These are phyloP conservation scores for Phocides pigmalion DNA, from an alignment of 1,140 invertebrate species.

Conservation along the genomic window DNA sequence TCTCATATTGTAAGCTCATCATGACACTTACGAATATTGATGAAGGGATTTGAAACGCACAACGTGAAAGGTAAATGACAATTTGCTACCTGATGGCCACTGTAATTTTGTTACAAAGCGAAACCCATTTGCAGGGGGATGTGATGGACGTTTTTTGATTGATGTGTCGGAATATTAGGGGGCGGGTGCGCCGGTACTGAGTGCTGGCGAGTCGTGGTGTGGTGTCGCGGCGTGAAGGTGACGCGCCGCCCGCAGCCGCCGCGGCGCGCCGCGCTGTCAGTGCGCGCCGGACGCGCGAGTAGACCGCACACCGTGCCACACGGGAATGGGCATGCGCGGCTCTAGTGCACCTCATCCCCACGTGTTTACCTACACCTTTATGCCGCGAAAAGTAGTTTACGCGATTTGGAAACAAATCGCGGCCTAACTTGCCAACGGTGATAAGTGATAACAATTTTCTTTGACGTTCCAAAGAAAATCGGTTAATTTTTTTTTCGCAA, in stretches of 20 bases:
- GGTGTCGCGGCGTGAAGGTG: conserved; percentile 60
- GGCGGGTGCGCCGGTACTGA: conserved; percentile 40
- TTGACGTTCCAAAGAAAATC: conserved; percentile 48
- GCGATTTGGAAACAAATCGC: conserved; percentile 49
- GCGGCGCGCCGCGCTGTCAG: conserved; percentile 49
- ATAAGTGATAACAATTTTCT: conserved; percentile 47
- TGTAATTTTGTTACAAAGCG: conserved; percentile 34
- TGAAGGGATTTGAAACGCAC: conserved; percentile 8
- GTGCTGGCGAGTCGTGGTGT: conserved; percentile 29
- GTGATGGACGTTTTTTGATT: conserved; percentile 49
- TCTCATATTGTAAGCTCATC: neutral
- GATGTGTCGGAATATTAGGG: conserved; percentile 51
- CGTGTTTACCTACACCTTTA: conserved; percentile 43
- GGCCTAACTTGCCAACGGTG: conserved; percentile 42
- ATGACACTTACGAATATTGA: conserved; percentile 17
- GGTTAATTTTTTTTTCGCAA: conserved; percentile 28
- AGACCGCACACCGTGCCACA: conserved; percentile 58
- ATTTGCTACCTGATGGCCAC: conserved; percentile 27
- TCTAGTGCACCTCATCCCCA: conserved; percentile 34
- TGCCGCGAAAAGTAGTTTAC: conserved; percentile 51
- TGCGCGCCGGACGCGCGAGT: conserved; percentile 67
- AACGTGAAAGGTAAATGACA: conserved; percentile 26
- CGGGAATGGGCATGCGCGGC: conserved; percentile 47
- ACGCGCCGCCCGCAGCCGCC: conserved; percentile 40
- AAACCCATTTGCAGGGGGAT: conserved; percentile 37